Percentiles rank a stretch among this genome's conserved stretches.
These are phyloP conservation scores for Heterochromis multidens DNA, from an alignment of 2,113 vertebrate genomes.

Conservation along the genomic window DNA sequence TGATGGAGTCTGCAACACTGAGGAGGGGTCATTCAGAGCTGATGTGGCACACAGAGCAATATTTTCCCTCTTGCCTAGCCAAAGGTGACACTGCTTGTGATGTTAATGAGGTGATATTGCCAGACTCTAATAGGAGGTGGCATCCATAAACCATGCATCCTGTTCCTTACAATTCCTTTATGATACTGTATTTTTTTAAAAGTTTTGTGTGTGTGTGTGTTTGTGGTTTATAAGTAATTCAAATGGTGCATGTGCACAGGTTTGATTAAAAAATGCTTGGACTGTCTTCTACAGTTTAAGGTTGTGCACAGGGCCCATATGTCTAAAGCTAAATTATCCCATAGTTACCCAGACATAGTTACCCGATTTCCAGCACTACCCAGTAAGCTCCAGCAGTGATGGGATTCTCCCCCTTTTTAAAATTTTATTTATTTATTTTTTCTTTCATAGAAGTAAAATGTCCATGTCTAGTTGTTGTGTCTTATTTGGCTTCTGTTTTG, in stretches of 20 bases:
- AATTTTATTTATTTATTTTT: too few relatives aligned
- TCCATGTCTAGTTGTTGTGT: not conserved
- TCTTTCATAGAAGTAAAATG: not conserved
- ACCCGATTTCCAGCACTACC: too few relatives aligned
- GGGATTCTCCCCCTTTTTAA: too few relatives aligned
- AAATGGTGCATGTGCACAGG: not conserved
- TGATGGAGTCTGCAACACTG: too few relatives aligned
- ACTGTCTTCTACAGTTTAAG: too few relatives aligned
- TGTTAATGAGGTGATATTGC: not conserved
- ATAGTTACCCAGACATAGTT: too few relatives aligned
- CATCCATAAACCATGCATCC: not conserved
- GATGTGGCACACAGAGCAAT: not conserved
- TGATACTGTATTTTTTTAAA: too few relatives aligned
- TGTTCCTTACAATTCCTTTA: too few relatives aligned
- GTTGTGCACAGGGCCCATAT: too few relatives aligned
- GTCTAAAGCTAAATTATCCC: too few relatives aligned
- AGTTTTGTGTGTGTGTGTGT: not conserved
- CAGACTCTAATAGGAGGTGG: not conserved
- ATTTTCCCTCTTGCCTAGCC: not conserved
- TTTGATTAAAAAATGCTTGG: not conserved
- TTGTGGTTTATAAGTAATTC: not conserved
- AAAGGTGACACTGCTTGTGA: accelerated
- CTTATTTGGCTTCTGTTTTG: not conserved
- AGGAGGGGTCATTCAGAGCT: too few relatives aligned
- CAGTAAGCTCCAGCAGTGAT: too few relatives aligned